Conservation (phyloP, 1,140 invertebrate genomes). For the Cherax quadricarinatus region DNA sequence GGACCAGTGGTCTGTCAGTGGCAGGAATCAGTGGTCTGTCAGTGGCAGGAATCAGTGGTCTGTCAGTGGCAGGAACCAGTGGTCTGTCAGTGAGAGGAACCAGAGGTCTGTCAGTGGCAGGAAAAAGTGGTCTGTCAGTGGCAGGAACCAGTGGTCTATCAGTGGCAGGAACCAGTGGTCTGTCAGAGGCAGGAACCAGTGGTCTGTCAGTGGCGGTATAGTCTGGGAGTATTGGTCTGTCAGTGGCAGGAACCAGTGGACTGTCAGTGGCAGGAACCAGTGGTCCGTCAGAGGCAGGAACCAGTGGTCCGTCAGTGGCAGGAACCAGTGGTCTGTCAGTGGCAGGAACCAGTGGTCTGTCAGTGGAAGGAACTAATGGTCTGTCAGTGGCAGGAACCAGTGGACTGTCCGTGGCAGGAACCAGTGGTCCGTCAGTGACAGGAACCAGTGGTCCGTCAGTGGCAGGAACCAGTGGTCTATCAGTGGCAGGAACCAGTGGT, state of each 20-base stretch:
- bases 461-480: slow-evolving; percentile 20
- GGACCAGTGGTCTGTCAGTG: background rate
- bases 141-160: background rate
- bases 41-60: background rate
- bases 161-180: slow-evolving; percentile 2
- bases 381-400: background rate
- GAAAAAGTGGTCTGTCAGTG: background rate
- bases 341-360: slow-evolving; percentile 4
- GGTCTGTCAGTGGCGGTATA: background rate
- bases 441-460: slow-evolving; percentile 21
- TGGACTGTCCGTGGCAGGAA: slow-evolving; percentile 14
- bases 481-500: slow-evolving; percentile 14
- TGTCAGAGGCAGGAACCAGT: slow-evolving; percentile 1
- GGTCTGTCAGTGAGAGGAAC: slow-evolving; percentile 34
- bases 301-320: slow-evolving; percentile 20
- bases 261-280: slow-evolving; percentile 1
- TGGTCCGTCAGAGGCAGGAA: background rate
- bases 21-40: background rate
- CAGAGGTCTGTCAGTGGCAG: slow-evolving; percentile 3
- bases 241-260: background rate
- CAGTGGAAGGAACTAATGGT: background rate
- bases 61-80: slow-evolving; percentile 8
- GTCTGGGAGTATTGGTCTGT: background rate
- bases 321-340: slow-evolving; percentile 25
- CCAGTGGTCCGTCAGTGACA: slow-evolving; percentile 16